Conservation (phyloP, 2,113 vertebrate genomes). For the Mustelus asterias region DNA sequence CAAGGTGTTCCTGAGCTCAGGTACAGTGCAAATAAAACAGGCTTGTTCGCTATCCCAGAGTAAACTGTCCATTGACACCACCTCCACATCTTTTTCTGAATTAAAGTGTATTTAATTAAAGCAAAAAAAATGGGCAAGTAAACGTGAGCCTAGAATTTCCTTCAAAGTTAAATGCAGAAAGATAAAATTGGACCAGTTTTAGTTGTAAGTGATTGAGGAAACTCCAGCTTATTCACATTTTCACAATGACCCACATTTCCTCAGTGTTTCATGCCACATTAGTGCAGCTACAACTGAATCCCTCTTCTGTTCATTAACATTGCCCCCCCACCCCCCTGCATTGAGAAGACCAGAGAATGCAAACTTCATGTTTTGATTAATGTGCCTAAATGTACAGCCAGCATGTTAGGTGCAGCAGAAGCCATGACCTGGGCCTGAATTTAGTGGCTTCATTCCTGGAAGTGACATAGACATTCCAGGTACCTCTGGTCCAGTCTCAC, state of each 20-base stretch:
- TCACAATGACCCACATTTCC: background rate
- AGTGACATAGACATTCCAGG: background rate
- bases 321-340: background rate
- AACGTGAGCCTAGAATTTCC: background rate
- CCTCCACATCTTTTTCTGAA: background rate
- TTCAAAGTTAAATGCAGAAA: no score
- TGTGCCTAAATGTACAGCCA: background rate
- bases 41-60: background rate
- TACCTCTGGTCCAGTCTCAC: background rate
- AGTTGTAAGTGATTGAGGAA: background rate
- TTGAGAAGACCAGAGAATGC: background rate
- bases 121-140: background rate
- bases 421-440: background rate
- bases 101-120: background rate
- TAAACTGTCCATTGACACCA: background rate
- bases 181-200: background rate
- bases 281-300: background rate
- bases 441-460: background rate
- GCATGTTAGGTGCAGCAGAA: background rate
- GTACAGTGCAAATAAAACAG: background rate
- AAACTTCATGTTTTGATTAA: background rate
- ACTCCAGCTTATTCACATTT: background rate
- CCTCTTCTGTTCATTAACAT: background rate
- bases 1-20: background rate
- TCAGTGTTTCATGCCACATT: background rate